Percentiles rank a stretch among this genome's conserved stretches.
Evolutionary conservation across 2,888 invertebrate species (phyloP).

Genomic region (Andrena praecox): DNA sequence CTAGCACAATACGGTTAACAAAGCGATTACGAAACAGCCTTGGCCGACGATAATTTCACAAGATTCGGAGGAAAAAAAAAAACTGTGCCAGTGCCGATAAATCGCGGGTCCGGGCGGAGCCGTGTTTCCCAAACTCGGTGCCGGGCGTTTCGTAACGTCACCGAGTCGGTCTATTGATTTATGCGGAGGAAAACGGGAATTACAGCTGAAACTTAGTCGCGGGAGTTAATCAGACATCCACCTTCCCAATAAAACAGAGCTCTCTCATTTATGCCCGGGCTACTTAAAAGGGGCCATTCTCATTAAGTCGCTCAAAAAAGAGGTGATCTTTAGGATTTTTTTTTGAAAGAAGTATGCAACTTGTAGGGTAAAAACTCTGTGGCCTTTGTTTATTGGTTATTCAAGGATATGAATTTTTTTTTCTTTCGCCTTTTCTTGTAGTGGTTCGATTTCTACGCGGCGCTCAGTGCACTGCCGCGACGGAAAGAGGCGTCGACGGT

Average conservation of each 20-base stretch:
- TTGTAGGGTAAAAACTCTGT: too few species aligned
- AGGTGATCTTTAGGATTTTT: too few species aligned
- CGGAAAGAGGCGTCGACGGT: too few species aligned
- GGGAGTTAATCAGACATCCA: conserved; percentile 2
- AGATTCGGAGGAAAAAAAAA: background rate
- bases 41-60: conserved; percentile 31
- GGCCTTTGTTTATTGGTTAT: too few species aligned
- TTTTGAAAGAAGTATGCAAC: too few species aligned
- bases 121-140: background rate
- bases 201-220: conserved; percentile 38
- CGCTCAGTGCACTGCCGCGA: too few species aligned
- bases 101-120: background rate
- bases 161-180: conserved; percentile 25
- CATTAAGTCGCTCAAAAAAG: too few species aligned
- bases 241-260: background rate
- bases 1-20: conserved; percentile 18
- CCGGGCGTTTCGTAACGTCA: conserved; percentile 9
- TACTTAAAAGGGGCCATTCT: background rate
- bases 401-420: too few species aligned
- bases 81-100: background rate
- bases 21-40: conserved; percentile 19
- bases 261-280: background rate
- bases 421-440: too few species aligned
- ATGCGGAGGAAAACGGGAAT: conserved; percentile 17
- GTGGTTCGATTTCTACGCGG: too few species aligned